These are phyloP conservation scores for Drosophila acutilabella DNA, from an alignment of 2,888 invertebrate species.

Conservation along the genomic window DNA sequence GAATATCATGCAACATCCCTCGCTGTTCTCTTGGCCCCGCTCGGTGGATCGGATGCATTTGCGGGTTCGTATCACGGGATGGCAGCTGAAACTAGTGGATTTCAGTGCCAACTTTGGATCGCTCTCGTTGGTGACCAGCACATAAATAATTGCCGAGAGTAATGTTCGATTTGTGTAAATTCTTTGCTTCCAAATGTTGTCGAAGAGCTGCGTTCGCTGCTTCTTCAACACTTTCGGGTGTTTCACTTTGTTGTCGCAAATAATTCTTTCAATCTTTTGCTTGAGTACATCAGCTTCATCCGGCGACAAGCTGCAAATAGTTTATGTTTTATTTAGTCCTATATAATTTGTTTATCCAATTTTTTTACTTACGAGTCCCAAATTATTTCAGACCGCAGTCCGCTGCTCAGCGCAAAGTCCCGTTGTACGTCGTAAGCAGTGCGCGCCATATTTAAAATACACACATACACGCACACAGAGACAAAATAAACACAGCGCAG, in stretches of 20 bases:
- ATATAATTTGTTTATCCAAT: too few species aligned
- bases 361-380: slow-evolving; percentile 77
- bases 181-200: slow-evolving; percentile 75
- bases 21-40: slow-evolving; percentile 53
- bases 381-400: slow-evolving; percentile 70
- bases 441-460: slow-evolving; percentile 47
- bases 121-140: slow-evolving; percentile 65
- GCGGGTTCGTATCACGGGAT: slow-evolving; percentile 78
- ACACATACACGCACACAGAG: background rate
- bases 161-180: slow-evolving; percentile 74
- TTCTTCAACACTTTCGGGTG: slow-evolving; percentile 33
- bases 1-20: slow-evolving; percentile 80
- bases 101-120: slow-evolving; percentile 45
- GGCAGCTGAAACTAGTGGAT: slow-evolving; percentile 64
- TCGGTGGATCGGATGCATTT: slow-evolving; percentile 63
- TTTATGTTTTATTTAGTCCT: too few species aligned
- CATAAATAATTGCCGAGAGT: slow-evolving; percentile 76
- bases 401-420: slow-evolving; percentile 74
- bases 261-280: slow-evolving; percentile 57
- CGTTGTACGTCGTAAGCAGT: slow-evolving; percentile 73
- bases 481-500: background rate
- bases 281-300: slow-evolving; percentile 60
- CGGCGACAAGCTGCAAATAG: slow-evolving; percentile 44
- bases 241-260: slow-evolving; percentile 25
- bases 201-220: slow-evolving; percentile 59